These are phyloP conservation scores for Orientallactaga bullata DNA, from an alignment of 2,113 vertebrate species.

Conservation along the genomic window DNA sequence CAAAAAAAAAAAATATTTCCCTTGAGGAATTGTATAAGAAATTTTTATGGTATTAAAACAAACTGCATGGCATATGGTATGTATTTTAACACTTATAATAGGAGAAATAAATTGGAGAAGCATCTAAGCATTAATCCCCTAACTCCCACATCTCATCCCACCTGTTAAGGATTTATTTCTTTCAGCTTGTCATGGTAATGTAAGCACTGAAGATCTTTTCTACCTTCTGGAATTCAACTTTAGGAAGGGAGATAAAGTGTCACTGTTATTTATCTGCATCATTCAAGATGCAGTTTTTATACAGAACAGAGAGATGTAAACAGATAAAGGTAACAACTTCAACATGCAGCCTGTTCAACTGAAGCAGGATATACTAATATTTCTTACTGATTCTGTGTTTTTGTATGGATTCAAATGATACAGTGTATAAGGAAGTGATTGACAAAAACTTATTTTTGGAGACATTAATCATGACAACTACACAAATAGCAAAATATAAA, in stretches of 20 bases:
- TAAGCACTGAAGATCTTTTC: constrained; percentile 75
- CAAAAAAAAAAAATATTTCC: constrained; percentile 26
- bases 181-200: constrained; percentile 75
- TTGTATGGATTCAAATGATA: not conserved
- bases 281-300: constrained; percentile 69
- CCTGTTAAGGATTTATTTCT: constrained; percentile 48
- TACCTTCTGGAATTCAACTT: constrained; percentile 76
- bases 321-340: constrained; percentile 64
- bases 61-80: constrained; percentile 60
- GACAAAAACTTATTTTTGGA: not conserved
- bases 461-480: not conserved
- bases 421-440: not conserved
- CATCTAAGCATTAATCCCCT: constrained; percentile 72
- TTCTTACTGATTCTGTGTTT: constrained; percentile 49
- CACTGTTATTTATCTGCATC: constrained; percentile 77
- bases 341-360: not conserved
- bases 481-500: constrained; percentile 13
- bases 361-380: constrained; percentile 58
- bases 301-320: constrained; percentile 60
- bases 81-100: constrained; percentile 78
- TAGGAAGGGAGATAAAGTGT: constrained; percentile 74
- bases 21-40: constrained; percentile 64
- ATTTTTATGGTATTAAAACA: constrained; percentile 76
- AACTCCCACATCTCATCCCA: constrained; percentile 59
- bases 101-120: constrained; percentile 74